A percentile compares a stretch with the other conserved stretches of the same genome.
phyloP scores from a whole-genome alignment of 2,797 vertebrate genomes.

The Cichlasoma orientale region DNA sequence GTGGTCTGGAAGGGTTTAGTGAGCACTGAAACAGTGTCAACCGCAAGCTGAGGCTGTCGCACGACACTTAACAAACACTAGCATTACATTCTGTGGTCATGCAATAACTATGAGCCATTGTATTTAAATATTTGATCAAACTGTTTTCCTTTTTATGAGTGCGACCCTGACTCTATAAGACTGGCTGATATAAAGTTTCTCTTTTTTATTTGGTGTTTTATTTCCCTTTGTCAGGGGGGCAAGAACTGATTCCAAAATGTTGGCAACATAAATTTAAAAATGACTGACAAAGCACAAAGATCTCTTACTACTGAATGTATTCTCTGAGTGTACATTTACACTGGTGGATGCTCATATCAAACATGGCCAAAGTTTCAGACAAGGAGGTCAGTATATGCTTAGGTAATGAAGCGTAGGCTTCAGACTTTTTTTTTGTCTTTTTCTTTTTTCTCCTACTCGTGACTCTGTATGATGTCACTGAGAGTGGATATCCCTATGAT shows the following conservation, averaged over 20 bases:
- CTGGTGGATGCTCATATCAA: not conserved
- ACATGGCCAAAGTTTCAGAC: not conserved
- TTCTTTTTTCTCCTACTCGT: not conserved
- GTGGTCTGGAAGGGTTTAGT: constrained; percentile 38
- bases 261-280: not conserved
- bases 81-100: constrained; percentile 16
- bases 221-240: not conserved
- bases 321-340: not conserved
- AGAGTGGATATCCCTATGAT: not conserved
- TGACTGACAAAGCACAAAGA: not conserved
- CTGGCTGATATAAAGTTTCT: not conserved
- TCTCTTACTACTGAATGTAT: not conserved
- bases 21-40: constrained; percentile 32
- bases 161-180: not conserved
- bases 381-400: no score
- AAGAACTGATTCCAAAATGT: not conserved
- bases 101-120: not conserved
- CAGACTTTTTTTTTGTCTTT: not conserved
- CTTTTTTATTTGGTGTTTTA: not conserved
- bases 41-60: constrained; percentile 42
- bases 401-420: not conserved
- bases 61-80: not conserved
- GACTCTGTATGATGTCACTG: not conserved
- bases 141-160: not conserved
- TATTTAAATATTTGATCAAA: constrained; percentile 3